Base-by-base conservation (phyloP, 2,797 vertebrate species). In the Enteromius mattozi region DNA sequence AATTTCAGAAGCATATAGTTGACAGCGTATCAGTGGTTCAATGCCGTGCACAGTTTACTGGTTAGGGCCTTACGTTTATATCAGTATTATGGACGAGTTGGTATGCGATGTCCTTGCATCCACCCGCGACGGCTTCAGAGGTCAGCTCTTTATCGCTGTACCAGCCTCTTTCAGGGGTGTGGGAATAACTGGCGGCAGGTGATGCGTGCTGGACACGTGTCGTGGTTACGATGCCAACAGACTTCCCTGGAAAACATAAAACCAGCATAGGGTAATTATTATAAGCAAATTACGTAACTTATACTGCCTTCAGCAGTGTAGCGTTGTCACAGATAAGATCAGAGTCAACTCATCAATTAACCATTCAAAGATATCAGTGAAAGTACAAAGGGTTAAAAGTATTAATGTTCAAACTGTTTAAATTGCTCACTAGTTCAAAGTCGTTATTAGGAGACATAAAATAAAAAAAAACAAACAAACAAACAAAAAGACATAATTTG, bases 191-290 rank as follows among this genome's bases (percentile, higher is more conserved):
- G 1, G 90, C 96, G 0, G 54, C 90, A 0, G 95, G 96, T 7
- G 96, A 96, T 10, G 96, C 96, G 1, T 96, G 96, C 84, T 96
- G 96, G 27, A 96, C 94, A 54, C 96, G 93, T 3, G 96, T 93
- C 9, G 96, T 96, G 17, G 94, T 95, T 17, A 96, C 94, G n/a
- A 96, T 92, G 49, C 96, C 96, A 27, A 96, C 96, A 0, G 95
- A 95, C 87, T 96, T 96, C 6, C 95, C 95, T 96, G 69, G 27
- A 90, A 87, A 21, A 65, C 13, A 71, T 5, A 3, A 78, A 82
- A 49, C 65, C 47, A 45, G 17, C 59, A 0, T 6, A 19, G 17
- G 14, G 0, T 37, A 19, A 30, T 16, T 1, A 13, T 80, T 42
- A 13, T 10, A 54, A 47, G 9, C 5, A n/a, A 66, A 66, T 61